Evolutionary conservation across 2,797 vertebrate species (phyloP), one percentile per base, ranked within the genome.

Genomic region (Typhlichthys subterraneus): DNA sequence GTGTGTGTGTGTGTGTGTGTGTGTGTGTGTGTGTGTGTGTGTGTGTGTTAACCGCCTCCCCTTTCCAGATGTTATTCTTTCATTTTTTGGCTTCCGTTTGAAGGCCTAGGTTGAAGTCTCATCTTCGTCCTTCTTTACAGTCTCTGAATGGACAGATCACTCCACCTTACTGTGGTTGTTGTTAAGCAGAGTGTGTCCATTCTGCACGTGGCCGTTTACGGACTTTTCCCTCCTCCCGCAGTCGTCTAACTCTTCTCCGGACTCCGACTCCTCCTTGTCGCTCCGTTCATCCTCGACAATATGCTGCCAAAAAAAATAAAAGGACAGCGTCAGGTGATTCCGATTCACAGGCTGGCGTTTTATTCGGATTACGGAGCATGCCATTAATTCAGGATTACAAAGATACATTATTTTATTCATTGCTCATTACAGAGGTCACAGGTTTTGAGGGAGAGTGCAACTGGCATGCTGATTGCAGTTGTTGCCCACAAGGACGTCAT

Each of bases 231-330:
- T 71, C 5, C 9, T 59, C 45, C 76, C 75, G 0, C 8, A 75
- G 2, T 75, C 62, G 0, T 62, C 75, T 0, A 70, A 70, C 12
- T 85, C 88, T 1, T 90, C 93, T 0, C 92, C 85, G 0, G 88
- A 84, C 50, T 93, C 92, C 0, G 95, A 95, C 86, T 99, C 97
- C 1, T 98, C 97, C 0, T 88, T 80, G 71, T 99, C 97, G 0
- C 97, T 99, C 23, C 97, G 89, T 80, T 97, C 97, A 0, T 99
- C 97, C 81, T 98, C 94, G 9, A 98, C 93, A 3, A 94, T 91
- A 79, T 94, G 83, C 86, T 89, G 63, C 31, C 0, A 15, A 54
- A 11, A 0, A n/a, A 57, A 57, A 63, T 0, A n/a, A 49, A 42
- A 4, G 4, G 2, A 47, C 12, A 31, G 42, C 19, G 12, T 29